Evolutionary conservation across 2,113 vertebrate genomes (phyloP).

Genomic region (Buteo buteo): DNA sequence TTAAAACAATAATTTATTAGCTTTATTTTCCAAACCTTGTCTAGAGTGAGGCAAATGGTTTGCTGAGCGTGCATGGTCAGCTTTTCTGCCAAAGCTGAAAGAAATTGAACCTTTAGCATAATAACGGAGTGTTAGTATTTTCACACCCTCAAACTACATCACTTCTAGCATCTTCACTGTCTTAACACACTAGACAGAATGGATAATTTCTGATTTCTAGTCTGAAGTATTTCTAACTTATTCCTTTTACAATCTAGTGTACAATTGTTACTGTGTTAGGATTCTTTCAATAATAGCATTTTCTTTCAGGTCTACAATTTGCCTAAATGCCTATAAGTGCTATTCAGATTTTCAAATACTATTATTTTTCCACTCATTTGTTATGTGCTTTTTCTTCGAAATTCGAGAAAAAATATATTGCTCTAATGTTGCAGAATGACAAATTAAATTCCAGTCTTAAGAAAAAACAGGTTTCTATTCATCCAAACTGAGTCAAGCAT

Average conservation of each 20-base stretch:
- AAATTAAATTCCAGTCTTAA: not conserved
- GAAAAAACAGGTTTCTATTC: constrained; percentile 12
- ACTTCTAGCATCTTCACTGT: not conserved
- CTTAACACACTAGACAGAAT: not conserved
- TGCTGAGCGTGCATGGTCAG: not conserved
- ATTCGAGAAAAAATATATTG: not conserved
- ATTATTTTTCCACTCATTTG: not conserved
- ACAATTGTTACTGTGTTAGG: not conserved
- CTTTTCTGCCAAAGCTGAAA: not conserved
- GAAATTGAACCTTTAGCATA: not conserved
- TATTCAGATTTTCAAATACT: not conserved
- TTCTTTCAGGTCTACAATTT: not conserved
- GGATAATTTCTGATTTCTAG: not conserved
- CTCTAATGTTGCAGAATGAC: not conserved
- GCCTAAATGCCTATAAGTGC: not conserved
- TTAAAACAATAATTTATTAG: not conserved
- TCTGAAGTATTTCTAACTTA: not conserved
- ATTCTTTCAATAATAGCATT: not conserved
- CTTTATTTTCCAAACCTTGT: not conserved
- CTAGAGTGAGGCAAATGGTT: not conserved
- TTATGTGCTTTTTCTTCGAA: not conserved
- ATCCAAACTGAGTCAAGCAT: not conserved
- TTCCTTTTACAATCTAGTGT: not conserved
- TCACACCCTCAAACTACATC: not conserved
- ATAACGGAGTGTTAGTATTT: not conserved